These are phyloP conservation scores for Brachypalpus laphriformis DNA, from an alignment of 2,888 invertebrate species.

Conservation along the genomic window DNA sequence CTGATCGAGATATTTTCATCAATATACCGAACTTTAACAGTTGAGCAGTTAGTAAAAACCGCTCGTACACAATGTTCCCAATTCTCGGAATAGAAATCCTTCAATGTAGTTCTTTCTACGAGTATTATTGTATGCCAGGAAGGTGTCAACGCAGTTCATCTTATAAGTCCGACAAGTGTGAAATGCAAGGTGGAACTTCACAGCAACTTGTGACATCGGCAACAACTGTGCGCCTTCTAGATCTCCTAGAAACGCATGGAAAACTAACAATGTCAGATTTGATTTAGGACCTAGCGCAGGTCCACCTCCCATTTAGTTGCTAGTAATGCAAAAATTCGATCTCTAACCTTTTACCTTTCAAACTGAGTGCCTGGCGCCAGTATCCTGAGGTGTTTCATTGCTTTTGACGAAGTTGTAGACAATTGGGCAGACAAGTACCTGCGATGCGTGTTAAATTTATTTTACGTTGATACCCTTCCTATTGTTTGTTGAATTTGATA, in stretches of 20 bases:
- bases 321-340: slow-evolving; percentile 26
- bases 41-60: too few species aligned
- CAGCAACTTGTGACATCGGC: slow-evolving; percentile 26
- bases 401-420: slow-evolving; percentile 21
- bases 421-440: slow-evolving; percentile 47
- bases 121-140: neutral
- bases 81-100: neutral
- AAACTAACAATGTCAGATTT: neutral
- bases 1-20: too few species aligned
- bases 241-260: slow-evolving; percentile 12
- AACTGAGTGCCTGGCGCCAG: slow-evolving; percentile 51
- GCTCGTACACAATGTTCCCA: too few species aligned
- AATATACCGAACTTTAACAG: too few species aligned
- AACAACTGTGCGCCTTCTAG: slow-evolving; percentile 37
- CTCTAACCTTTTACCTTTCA: slow-evolving; percentile 18
- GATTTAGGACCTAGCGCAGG: slow-evolving; percentile 19
- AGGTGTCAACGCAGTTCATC: slow-evolving; percentile 33
- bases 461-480: neutral
- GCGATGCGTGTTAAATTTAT: slow-evolving; percentile 7
- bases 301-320: slow-evolving; percentile 23
- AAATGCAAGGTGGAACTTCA: slow-evolving; percentile 35
- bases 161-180: slow-evolving; percentile 27
- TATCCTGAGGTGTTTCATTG: slow-evolving; percentile 52
- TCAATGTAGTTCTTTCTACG: neutral
- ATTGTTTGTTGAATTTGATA: slow-evolving; percentile 43